Percentiles rank a stretch among this genome's conserved stretches.
Evolutionary conservation across 2,113 vertebrate genomes (phyloP).

Genomic region (Cheilinus undulatus): DNA sequence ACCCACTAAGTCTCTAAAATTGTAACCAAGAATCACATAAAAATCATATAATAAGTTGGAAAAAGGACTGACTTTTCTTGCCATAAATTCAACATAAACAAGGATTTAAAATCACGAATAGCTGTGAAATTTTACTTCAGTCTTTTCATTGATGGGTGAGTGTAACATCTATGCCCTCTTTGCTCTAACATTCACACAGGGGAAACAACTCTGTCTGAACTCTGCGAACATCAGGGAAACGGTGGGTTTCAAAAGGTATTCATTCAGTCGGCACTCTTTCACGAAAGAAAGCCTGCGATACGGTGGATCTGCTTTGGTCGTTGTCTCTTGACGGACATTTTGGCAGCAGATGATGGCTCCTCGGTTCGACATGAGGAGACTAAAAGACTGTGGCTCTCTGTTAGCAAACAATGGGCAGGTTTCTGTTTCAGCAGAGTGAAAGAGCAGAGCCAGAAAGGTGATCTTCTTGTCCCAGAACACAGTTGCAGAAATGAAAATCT

Average conservation of each 20-base stretch:
- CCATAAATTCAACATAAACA: constrained; percentile 52
- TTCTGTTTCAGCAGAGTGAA: constrained; percentile 83
- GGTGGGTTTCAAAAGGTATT: constrained; percentile 38
- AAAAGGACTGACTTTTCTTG: constrained; percentile 3
- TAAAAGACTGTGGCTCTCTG: constrained; percentile 85
- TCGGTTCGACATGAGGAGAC: constrained; percentile 84
- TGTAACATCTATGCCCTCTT: constrained; percentile 27
- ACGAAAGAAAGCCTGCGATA: constrained; percentile 38
- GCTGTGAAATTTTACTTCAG: constrained; percentile 76
- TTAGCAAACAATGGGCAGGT: constrained; percentile 85
- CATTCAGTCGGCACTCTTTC: constrained; percentile 28
- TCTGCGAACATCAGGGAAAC: constrained; percentile 32
- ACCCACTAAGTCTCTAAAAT: neutral
- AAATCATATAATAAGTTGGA: too few relatives aligned
- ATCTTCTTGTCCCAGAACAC: constrained; percentile 78
- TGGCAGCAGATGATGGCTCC: constrained; percentile 88
- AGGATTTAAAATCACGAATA: constrained; percentile 78
- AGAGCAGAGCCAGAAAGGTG: constrained; percentile 69
- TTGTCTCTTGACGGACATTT: constrained; percentile 84
- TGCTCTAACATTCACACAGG: neutral
- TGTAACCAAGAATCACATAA: too few relatives aligned
- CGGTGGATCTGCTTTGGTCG: constrained; percentile 82
- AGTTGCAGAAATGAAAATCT: constrained; percentile 40
- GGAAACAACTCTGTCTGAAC: constrained; percentile 39
- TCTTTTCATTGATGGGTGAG: neutral